Evolutionary conservation across 2,113 vertebrate genomes (phyloP).

Genomic region (Sprattus sprattus): DNA sequence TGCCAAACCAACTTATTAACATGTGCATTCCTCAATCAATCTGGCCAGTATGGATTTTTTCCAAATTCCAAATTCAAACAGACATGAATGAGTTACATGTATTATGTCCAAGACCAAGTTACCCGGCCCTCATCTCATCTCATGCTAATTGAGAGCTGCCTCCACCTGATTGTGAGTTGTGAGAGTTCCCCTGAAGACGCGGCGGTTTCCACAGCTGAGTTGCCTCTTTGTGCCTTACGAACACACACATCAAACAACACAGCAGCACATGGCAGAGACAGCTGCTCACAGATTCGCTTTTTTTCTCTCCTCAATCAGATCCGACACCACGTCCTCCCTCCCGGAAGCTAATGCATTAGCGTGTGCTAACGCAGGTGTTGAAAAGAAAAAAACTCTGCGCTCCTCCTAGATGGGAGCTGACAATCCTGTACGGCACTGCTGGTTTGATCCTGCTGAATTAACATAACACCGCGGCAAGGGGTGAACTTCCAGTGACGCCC

Average conservation of each 20-base stretch:
- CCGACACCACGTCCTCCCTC: conserved; percentile 31
- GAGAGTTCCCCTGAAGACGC: not conserved
- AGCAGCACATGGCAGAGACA: not conserved
- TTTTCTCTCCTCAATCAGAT: not conserved
- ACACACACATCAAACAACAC: no score
- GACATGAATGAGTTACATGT: not conserved
- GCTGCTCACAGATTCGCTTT: not conserved
- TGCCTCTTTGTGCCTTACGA: not conserved
- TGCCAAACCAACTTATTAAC: not conserved
- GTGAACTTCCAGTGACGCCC: conserved; percentile 49
- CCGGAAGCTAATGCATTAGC: conserved; percentile 49
- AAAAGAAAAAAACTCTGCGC: conserved; percentile 25
- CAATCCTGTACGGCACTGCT: conserved; percentile 53
- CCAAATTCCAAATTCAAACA: no score
- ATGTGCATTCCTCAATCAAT: not conserved
- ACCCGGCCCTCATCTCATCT: no score
- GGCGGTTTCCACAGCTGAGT: not conserved
- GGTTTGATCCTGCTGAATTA: conserved; percentile 66
- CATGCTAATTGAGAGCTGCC: not conserved
- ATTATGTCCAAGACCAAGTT: not conserved
- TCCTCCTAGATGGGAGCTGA: conserved; percentile 60
- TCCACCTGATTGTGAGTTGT: not conserved
- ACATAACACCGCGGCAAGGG: conserved; percentile 57
- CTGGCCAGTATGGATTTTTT: not conserved
- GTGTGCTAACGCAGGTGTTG: conserved; percentile 52